Base-by-base conservation (phyloP, 92 coral and sea anemone species). In the Heliopora coerulea region DNA sequence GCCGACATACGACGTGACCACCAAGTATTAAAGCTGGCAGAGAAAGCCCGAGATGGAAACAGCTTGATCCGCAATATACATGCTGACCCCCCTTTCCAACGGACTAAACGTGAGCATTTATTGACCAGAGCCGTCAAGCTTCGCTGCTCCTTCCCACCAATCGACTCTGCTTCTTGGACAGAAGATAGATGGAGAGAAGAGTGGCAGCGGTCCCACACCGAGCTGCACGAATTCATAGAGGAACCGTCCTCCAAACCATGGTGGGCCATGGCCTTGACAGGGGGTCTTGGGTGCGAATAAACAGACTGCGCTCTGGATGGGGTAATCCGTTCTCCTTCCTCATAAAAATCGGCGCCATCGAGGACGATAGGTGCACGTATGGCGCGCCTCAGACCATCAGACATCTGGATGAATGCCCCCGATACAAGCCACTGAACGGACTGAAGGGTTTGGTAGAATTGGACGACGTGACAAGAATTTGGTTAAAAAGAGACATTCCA, bases 271-370 rank as follows among this genome's bases (percentile, higher is more conserved):
- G 59, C 13, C 73, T 62, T 21, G 20, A 9, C 73, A 0, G 73
- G 68, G 24, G 21, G 0, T 64, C 79, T 7, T 57, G 79, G 79
- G 52, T 24, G 29, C 74, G 15, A 39, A 57, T 59, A 24, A 62
- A 46, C 59, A 37, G 61, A 25, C 59, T 75, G 26, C 37, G 74
- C 9, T 54, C 78, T 9, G 70, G 69, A 20, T 73, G 78, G 40
- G 78, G 0, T 23, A 73, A 73, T 29, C 54, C 69, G 20, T 46
- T 49, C 46, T 54, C 65, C 24, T 73, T 54, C 63, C 63, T 73
- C n/a, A 21, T 17, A 60, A 13, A 72, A 72, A 57, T 37, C 49
- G 42, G 78, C 17, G 58, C 58, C 4, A 50, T 19, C 6, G 6
- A 37, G 5, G 58, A 23, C 58, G 19, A 23, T 17, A 17, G 17